Percentiles rank a stretch among this genome's conserved stretches.
These are phyloP conservation scores for Macquaria australasica DNA, from an alignment of 2,113 vertebrate genomes.

Conservation along the genomic window DNA sequence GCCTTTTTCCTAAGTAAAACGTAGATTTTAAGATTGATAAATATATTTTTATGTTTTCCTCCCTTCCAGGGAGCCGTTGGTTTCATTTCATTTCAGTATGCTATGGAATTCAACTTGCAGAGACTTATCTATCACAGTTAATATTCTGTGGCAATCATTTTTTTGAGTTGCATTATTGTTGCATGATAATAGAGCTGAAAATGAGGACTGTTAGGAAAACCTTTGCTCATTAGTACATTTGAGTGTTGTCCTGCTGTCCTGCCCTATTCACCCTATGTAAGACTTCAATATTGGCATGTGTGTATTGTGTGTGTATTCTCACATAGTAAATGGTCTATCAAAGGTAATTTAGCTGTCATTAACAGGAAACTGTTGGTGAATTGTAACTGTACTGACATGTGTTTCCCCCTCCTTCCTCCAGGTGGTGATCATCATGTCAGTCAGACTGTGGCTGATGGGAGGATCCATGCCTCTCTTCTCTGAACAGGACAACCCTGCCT, in stretches of 20 bases:
- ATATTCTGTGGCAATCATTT: not conserved
- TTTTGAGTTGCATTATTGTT: not conserved
- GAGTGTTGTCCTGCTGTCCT: not conserved
- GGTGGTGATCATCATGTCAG: constrained; percentile 90
- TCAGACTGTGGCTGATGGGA: constrained; percentile 97
- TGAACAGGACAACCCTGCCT: constrained; percentile 98
- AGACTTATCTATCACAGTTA: not conserved
- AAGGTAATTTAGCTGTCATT: not conserved
- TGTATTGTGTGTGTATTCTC: not conserved
- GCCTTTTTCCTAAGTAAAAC: not conserved
- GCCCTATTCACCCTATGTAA: not conserved
- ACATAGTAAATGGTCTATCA: not conserved
- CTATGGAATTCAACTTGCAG: not conserved
- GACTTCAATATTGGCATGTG: not conserved
- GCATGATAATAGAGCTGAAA: not conserved
- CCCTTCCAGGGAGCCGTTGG: not conserved
- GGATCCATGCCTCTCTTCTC: constrained; percentile 98
- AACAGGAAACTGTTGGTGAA: not conserved
- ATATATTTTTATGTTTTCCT: not conserved
- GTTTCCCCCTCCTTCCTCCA: constrained; percentile 68
- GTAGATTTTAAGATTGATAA: not conserved
- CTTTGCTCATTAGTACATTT: not conserved
- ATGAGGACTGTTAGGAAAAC: not conserved
- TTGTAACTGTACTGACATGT: not conserved
- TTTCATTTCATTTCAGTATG: not conserved